phyloP scores from a whole-genome alignment of 2,797 vertebrate species.

The Dendrocincla tyrannina region DNA sequence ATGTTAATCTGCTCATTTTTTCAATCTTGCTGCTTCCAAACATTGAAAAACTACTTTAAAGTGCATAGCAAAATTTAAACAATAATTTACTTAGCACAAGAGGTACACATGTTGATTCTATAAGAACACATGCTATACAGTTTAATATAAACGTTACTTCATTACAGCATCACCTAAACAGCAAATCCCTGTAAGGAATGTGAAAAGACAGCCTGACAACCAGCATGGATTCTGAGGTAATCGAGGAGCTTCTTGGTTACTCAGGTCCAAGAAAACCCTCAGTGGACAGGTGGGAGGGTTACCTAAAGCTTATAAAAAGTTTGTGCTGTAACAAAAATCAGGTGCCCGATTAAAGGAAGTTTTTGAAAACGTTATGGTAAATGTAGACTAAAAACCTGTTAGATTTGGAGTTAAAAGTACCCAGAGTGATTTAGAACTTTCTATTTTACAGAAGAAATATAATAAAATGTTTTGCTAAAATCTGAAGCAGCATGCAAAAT shows the following conservation, averaged over 20 bases:
- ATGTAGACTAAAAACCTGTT: neutral
- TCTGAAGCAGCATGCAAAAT: neutral
- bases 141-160: neutral
- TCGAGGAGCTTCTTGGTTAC: neutral
- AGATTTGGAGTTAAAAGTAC: neutral
- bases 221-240: neutral
- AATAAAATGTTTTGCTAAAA: neutral
- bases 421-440: neutral
- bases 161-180: neutral
- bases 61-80: accelerated
- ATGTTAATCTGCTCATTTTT: neutral
- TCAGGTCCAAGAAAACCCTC: neutral
- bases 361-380: neutral
- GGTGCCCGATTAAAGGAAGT: neutral
- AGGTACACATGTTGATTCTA: neutral
- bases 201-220: neutral
- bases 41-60: neutral
- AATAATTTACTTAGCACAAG: neutral
- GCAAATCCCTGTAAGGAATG: neutral
- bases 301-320: neutral
- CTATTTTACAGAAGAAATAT: neutral
- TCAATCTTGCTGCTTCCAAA: neutral
- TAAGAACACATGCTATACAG: neutral
- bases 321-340: neutral
- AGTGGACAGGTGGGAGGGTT: neutral